phyloP scores from a whole-genome alignment of 1,140 invertebrate species.

The Venustaconcha ellipsiformis region DNA sequence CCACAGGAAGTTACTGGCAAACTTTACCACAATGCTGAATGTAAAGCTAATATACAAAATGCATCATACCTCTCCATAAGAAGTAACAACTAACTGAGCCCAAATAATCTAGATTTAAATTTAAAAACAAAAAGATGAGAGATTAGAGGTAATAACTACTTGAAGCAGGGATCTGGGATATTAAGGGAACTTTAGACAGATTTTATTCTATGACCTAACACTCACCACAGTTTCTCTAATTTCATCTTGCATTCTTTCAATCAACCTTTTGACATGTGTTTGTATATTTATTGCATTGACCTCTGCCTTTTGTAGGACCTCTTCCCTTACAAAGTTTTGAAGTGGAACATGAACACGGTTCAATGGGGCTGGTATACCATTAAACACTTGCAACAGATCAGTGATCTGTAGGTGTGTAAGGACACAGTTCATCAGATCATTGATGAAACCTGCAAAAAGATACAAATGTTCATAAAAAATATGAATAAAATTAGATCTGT shows the following conservation, averaged over 20 bases:
- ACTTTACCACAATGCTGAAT: too few relatives aligned
- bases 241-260: constrained; percentile 21
- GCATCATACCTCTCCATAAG: too few relatives aligned
- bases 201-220: background rate
- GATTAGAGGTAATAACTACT: too few relatives aligned
- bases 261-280: constrained; percentile 6
- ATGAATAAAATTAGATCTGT: too few relatives aligned
- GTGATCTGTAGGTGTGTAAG: constrained; percentile 27
- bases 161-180: too few relatives aligned
- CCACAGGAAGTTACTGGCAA: too few relatives aligned
- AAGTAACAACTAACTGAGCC: too few relatives aligned
- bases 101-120: too few relatives aligned
- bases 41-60: too few relatives aligned
- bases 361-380: constrained; percentile 17
- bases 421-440: constrained; percentile 22
- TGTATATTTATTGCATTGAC: constrained; percentile 5
- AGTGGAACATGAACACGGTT: constrained; percentile 21
- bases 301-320: constrained; percentile 6
- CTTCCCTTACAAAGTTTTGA: constrained; percentile 6
- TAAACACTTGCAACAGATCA: constrained; percentile 25
- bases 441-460: constrained; percentile 26
- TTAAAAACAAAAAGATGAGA: too few relatives aligned
- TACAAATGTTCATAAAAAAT: too few relatives aligned
- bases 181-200: too few relatives aligned
- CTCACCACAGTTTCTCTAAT: constrained; percentile 27